phyloP scores from a whole-genome alignment of 1,140 invertebrate species.

The Drosophila ohnishii region DNA sequence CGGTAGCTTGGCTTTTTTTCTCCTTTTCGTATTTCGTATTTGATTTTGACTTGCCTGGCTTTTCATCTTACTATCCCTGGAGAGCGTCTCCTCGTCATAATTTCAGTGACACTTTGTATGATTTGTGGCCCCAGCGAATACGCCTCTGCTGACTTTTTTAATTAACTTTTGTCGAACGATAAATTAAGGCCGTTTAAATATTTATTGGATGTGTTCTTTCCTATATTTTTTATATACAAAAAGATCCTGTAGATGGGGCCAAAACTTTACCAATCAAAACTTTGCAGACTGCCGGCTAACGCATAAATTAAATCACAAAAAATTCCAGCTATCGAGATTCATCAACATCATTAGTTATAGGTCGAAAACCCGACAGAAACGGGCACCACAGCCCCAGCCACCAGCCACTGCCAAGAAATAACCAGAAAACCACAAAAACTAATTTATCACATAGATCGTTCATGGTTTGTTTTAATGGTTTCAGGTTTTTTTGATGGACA shows the following conservation, averaged over 20 bases:
- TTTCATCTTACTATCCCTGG: slow-evolving; percentile 24
- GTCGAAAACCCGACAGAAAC: slow-evolving; percentile 21
- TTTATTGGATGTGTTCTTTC: slow-evolving; percentile 20
- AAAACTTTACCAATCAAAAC: slow-evolving; percentile 24
- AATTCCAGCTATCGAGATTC: slow-evolving; percentile 41
- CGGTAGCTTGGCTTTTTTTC: not conserved
- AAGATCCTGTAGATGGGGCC: slow-evolving; percentile 11
- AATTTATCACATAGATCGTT: slow-evolving; percentile 59
- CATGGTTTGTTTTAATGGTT: slow-evolving; percentile 51
- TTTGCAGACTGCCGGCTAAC: slow-evolving; percentile 20
- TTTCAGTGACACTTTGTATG: slow-evolving; percentile 60
- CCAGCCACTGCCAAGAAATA: slow-evolving; percentile 3
- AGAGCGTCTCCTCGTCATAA: slow-evolving; percentile 29
- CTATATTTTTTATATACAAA: not conserved
- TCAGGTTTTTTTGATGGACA: slow-evolving; percentile 28
- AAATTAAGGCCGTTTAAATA: slow-evolving; percentile 45
- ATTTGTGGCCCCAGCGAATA: slow-evolving; percentile 46
- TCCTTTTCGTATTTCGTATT: slow-evolving; percentile 12
- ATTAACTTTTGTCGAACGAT: slow-evolving; percentile 52
- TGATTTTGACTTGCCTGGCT: slow-evolving; percentile 18
- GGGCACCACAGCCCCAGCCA: not conserved
- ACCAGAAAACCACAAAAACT: slow-evolving; percentile 50
- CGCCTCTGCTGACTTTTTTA: slow-evolving; percentile 53
- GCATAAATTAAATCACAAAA: slow-evolving; percentile 35
- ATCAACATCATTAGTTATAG: slow-evolving; percentile 63